Evolutionary conservation across 1,140 invertebrate species (phyloP), one percentile per base, ranked within the genome.

Genomic region (Berghia stephanieae): DNA sequence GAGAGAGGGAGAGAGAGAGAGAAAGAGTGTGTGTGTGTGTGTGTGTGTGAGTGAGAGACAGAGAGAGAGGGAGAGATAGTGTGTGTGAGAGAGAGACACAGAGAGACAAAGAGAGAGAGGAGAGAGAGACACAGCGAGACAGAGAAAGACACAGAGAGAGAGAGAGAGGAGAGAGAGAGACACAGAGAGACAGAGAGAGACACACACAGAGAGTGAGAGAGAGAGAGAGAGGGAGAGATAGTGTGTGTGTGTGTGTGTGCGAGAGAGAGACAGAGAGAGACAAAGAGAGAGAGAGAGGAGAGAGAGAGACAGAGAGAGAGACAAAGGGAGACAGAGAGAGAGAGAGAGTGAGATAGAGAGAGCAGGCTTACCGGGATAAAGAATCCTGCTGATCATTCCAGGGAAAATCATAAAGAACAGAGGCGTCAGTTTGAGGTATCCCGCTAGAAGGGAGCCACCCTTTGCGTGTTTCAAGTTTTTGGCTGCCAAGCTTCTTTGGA

Each of bases 401-500:
- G 91, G 91, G 42, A 92, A 84, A 5, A 92, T 87, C 75, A 92
- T 90, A 16, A 92, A 83, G 81, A 92, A 92, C 16, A 92, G 75
- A 2, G 91, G 91, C 16, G 91, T 78, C 10, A 92, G 78, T 82
- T 92, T 92, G 8, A 91, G 81, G 78, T 88, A 91, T 13, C 91
- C 91, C 31, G 91, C 90, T 68, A 92, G 85, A 21, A 92, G 82
- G 24, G 90, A 89, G 0, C 89, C 91, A 13, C 89, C 91, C 84
- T 92, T 90, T 24, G 91, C 91, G 82, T 92, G 91, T 8, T 89
- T 87, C 34, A 92, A 82, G 76, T 88, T 89, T 83, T 90, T 91
- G n/a, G 91, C 90, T 13, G 91, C 90, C 71, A 92, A 82, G 13
- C 88, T 88, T 43, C 91, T 79, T 81, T 92, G 91, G 0, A 92